Percentiles rank a stretch among this genome's conserved stretches.
Conservation (phyloP, 2,888 invertebrate genomes). For the Drosophila dives region DNA sequence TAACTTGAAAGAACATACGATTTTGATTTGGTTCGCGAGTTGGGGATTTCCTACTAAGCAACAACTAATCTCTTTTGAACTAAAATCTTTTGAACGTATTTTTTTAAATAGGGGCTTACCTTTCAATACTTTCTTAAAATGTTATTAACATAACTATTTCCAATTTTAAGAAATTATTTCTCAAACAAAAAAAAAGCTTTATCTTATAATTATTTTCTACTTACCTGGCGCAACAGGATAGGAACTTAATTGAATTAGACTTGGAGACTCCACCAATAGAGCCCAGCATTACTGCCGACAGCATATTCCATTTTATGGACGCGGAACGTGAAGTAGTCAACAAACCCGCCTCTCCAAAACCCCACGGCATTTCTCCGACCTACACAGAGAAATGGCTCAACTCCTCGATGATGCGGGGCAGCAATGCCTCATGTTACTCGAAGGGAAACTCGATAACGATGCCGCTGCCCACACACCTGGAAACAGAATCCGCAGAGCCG, state of each 20-base stretch:
- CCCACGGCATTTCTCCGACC: slow-evolving; percentile 32
- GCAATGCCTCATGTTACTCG: slow-evolving; percentile 44
- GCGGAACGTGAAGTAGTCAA: slow-evolving; percentile 45
- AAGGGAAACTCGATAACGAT: slow-evolving; percentile 67
- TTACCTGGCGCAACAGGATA: slow-evolving; percentile 54
- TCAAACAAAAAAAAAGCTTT: not conserved
- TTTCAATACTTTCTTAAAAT: not conserved
- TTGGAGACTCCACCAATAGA: slow-evolving; percentile 34
- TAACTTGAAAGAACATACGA: not conserved
- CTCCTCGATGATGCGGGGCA: slow-evolving; percentile 62
- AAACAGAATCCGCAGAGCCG: slow-evolving; percentile 82
- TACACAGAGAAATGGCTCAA: slow-evolving; percentile 81
- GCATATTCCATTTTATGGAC: slow-evolving; percentile 64
- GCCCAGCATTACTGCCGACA: slow-evolving; percentile 46
- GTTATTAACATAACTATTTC: not conserved
- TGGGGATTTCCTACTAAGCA: not conserved
- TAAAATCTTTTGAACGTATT: not conserved
- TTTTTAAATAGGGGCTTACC: not conserved
- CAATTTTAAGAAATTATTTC: not conserved
- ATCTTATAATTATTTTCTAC: not conserved
- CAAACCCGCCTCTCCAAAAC: slow-evolving; percentile 49
- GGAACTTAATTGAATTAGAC: slow-evolving; percentile 55
- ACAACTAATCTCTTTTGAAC: not conserved
- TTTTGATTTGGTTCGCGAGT: not conserved
- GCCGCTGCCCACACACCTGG: slow-evolving; percentile 81